Evolutionary conservation across 2,113 vertebrate genomes (phyloP).

Genomic region (Boulengeromyrus knoepffleri): DNA sequence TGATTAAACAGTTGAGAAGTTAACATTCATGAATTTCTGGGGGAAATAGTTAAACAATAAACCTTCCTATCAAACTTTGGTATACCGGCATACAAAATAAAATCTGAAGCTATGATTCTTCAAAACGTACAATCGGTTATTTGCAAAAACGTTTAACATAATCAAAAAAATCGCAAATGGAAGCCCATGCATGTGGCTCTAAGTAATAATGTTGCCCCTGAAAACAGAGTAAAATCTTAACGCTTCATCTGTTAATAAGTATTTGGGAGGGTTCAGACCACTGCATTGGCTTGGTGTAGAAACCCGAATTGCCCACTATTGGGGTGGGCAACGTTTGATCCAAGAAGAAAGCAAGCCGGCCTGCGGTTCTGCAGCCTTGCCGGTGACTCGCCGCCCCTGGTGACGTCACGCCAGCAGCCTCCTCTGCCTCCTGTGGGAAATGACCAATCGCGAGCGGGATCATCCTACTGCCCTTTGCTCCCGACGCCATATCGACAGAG

Average conservation of each 20-base stretch:
- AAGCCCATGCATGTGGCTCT: neutral
- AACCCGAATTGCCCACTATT: neutral
- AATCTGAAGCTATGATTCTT: neutral
- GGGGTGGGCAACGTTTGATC: neutral
- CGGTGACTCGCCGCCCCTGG: neutral
- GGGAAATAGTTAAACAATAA: slow-evolving; percentile 5
- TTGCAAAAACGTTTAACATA: neutral
- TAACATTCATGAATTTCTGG: neutral
- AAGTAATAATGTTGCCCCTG: neutral
- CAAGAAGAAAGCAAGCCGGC: neutral
- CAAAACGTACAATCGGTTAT: neutral
- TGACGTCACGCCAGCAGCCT: neutral
- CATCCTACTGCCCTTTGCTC: neutral
- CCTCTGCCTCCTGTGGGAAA: slow-evolving; percentile 2
- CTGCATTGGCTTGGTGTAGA: no score
- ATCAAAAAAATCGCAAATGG: neutral
- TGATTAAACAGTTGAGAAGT: slow-evolving; percentile 16
- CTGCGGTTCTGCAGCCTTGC: neutral
- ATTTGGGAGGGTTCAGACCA: neutral
- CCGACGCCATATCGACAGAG: neutral
- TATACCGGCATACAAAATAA: neutral
- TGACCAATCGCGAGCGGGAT: slow-evolving; percentile 3
- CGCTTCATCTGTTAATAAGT: neutral
- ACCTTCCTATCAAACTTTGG: neutral
- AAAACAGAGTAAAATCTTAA: neutral